phyloP scores from a whole-genome alignment of 2,797 vertebrate species.

The Gouania willdenowi region DNA sequence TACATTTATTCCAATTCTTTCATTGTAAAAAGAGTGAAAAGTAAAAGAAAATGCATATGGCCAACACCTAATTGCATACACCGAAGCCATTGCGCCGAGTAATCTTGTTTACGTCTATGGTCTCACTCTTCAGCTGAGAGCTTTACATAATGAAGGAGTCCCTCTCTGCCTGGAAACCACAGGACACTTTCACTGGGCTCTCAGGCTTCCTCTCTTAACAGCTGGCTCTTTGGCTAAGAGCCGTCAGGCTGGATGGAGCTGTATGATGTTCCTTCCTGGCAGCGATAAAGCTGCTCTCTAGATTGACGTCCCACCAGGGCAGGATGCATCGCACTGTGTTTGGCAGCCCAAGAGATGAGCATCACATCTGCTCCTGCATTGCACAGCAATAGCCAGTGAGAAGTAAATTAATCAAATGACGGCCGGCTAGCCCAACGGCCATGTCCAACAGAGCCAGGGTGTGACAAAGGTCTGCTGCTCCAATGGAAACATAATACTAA shows the following conservation, averaged over 20 bases:
- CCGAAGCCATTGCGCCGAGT: too few species aligned
- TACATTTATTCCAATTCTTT: too few species aligned
- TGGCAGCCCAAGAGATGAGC: conserved; percentile 45
- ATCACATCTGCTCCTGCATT: conserved; percentile 51
- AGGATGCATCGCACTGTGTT: conserved; percentile 40
- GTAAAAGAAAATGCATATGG: too few species aligned
- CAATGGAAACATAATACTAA: too few species aligned
- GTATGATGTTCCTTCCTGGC: conserved; percentile 45
- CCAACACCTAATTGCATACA: too few species aligned
- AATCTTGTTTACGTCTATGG: too few species aligned
- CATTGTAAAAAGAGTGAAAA: too few species aligned
- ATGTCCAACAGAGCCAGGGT: conserved; percentile 35
- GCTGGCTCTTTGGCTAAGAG: too few species aligned
- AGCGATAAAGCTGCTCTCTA: conserved; percentile 37
- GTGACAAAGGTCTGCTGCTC: too few species aligned
- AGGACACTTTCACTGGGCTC: conserved; percentile 13
- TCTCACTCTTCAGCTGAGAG: conserved; percentile 13
- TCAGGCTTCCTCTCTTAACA: conserved; percentile 38
- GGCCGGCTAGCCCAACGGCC: conserved; percentile 44
- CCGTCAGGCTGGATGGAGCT: conserved; percentile 40
- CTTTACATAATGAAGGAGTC: conserved; percentile 19
- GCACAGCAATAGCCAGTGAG: conserved; percentile 26
- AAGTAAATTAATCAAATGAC: conserved; percentile 62
- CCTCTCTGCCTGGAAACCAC: conserved; percentile 23
- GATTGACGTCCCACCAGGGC: conserved; percentile 19